Conservation (phyloP, 2,888 invertebrate species). For the Metalampra italica region DNA sequence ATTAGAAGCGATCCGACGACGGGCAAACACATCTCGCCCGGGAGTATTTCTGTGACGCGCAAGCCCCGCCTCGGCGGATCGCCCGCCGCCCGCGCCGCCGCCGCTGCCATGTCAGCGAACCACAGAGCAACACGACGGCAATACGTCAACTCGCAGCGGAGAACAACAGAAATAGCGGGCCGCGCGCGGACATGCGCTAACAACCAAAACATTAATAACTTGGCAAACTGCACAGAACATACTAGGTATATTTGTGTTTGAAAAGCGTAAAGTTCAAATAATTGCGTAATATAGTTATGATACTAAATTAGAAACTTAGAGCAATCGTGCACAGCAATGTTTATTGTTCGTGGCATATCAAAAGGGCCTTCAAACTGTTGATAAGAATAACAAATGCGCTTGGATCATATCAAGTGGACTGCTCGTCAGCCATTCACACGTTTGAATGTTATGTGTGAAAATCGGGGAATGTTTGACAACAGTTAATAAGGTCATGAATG, state of each 20-base stretch:
- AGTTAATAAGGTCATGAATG: slow-evolving; percentile 46
- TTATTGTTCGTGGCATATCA: background rate
- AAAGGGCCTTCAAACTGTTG: slow-evolving; percentile 34
- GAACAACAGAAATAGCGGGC: slow-evolving; percentile 40
- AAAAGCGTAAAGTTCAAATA: slow-evolving; percentile 1
- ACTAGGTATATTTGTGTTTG: background rate
- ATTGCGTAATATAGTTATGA: background rate
- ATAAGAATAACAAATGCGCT: slow-evolving; percentile 29
- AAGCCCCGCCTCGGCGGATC: slow-evolving; percentile 53
- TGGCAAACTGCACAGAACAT: slow-evolving; percentile 19
- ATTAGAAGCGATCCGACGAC: slow-evolving; percentile 65
- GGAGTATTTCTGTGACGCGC: slow-evolving; percentile 56
- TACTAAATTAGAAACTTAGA: background rate
- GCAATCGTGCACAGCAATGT: background rate
- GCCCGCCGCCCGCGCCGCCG: slow-evolving; percentile 31
- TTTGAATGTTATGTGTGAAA: slow-evolving; percentile 16
- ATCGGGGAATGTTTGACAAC: slow-evolving; percentile 36
- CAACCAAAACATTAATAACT: slow-evolving; percentile 22
- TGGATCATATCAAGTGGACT: slow-evolving; percentile 14
- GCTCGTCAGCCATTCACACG: slow-evolving; percentile 19
- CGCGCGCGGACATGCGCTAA: slow-evolving; percentile 28
- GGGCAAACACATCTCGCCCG: slow-evolving; percentile 33
- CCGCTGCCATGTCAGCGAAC: slow-evolving; percentile 42
- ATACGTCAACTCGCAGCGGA: slow-evolving; percentile 34
- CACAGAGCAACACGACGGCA: slow-evolving; percentile 37